Conservation (phyloP, 92 coral and sea anemone genomes). For the Siderastrea siderea region DNA sequence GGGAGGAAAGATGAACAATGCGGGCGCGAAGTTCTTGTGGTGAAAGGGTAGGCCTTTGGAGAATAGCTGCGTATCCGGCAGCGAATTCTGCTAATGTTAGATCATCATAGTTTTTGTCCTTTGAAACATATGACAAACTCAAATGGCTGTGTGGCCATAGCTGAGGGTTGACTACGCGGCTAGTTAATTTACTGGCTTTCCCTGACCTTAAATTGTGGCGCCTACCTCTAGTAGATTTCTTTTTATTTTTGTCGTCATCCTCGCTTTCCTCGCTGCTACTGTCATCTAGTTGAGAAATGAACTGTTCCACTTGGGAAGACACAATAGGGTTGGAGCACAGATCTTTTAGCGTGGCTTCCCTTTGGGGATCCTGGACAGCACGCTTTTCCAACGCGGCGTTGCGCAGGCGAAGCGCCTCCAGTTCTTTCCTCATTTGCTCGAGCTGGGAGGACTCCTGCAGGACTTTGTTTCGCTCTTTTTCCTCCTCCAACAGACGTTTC, state of each 20-base stretch:
- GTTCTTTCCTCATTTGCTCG: no score
- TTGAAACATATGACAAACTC: conserved; percentile 3
- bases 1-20: not conserved
- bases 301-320: no score
- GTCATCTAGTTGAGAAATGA: not conserved
- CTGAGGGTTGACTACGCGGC: conserved; percentile 17
- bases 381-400: no score
- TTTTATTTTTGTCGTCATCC: not conserved
- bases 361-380: no score
- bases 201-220: conserved; percentile 9
- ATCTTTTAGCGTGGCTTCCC: no score
- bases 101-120: conserved; percentile 1
- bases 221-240: conserved; percentile 4
- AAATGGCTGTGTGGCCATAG: not conserved
- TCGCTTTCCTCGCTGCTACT: not conserved
- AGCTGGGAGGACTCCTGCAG: not conserved
- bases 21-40: conserved; percentile 10
- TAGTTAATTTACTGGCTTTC: conserved; percentile 15
- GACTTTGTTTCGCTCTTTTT: not conserved
- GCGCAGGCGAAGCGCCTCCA: no score
- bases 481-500: not conserved
- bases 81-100: conserved; percentile 16
- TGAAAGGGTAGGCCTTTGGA: not conserved
- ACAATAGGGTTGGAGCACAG: no score
- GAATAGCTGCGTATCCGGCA: not conserved